Conservation (phyloP, 2,888 invertebrate genomes). For the Helicoverpa assulta region DNA sequence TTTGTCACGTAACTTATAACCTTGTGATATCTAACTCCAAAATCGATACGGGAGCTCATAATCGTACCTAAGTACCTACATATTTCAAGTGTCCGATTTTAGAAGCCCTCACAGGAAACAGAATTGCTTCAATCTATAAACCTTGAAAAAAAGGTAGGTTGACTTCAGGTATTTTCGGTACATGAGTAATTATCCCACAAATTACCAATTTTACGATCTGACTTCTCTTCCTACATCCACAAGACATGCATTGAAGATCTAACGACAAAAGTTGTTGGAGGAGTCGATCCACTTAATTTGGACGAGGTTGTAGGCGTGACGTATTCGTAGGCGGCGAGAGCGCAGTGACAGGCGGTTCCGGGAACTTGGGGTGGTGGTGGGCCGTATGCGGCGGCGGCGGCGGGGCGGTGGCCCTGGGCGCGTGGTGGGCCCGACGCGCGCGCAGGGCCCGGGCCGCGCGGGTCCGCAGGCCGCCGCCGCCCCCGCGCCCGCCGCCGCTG, state of each 20-base stretch:
- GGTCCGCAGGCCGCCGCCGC: slow-evolving; percentile 77
- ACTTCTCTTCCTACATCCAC: slow-evolving; percentile 10
- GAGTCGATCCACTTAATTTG: slow-evolving; percentile 33
- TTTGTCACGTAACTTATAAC: no score
- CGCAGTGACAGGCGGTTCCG: slow-evolving; percentile 63
- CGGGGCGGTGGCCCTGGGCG: slow-evolving; percentile 66
- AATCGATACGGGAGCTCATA: no score
- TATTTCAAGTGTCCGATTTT: no score
- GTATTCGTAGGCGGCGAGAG: slow-evolving; percentile 75
- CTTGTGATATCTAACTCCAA: no score
- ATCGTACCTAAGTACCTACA: no score
- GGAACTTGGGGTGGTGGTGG: slow-evolving; percentile 69
- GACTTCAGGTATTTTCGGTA: not conserved
- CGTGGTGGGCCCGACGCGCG: slow-evolving; percentile 70
- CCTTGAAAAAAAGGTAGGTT: not conserved
- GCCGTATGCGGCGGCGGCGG: slow-evolving; percentile 72
- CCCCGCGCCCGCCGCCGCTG: slow-evolving; percentile 81
- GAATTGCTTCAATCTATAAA: not conserved
- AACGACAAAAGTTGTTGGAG: slow-evolving; percentile 29
- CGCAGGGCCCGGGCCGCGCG: slow-evolving; percentile 68
- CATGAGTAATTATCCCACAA: not conserved
- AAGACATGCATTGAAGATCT: slow-evolving; percentile 10
- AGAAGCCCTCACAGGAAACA: no score
- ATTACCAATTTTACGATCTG: slow-evolving; percentile 40
- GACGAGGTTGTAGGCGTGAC: slow-evolving; percentile 64